A percentile compares a stretch with the other conserved stretches of the same genome.
Conservation (phyloP, 2,888 invertebrate genomes). For the Brassicogethes aeneus region DNA sequence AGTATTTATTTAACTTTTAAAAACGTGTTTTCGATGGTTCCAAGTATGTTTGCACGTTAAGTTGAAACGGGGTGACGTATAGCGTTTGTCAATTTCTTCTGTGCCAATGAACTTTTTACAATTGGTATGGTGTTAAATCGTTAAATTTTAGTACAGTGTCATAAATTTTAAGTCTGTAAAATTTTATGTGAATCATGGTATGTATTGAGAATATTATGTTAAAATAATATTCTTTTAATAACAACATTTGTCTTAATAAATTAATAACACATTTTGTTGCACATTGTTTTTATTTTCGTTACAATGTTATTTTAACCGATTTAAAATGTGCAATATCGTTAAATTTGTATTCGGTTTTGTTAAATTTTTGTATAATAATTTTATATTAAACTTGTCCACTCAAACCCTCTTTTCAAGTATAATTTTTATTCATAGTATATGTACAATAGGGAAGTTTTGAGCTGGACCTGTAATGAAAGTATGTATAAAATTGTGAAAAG, state of each 20-base stretch:
- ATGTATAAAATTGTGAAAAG: slow-evolving; percentile 16
- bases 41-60: slow-evolving; percentile 4
- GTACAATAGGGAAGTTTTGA: background rate
- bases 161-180: background rate
- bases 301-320: background rate
- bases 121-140: slow-evolving; percentile 11
- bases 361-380: slow-evolving; percentile 6
- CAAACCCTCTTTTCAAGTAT: too few relatives aligned
- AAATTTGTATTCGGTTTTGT: slow-evolving; percentile 10
- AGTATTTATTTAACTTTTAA: too few relatives aligned
- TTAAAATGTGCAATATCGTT: slow-evolving; percentile 23
- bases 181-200: too few relatives aligned
- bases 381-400: background rate
- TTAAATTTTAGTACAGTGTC: background rate
- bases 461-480: background rate
- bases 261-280: too few relatives aligned
- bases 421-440: too few relatives aligned
- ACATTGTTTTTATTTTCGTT: background rate
- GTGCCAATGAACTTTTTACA: slow-evolving; percentile 32
- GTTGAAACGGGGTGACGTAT: slow-evolving; percentile 20
- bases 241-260: too few relatives aligned
- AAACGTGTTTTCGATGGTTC: background rate
- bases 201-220: too few relatives aligned
- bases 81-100: slow-evolving; percentile 22
- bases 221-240: too few relatives aligned